A percentile compares a stretch with the other conserved stretches of the same genome.
These are phyloP conservation scores for Heterohyrax brucei DNA, from an alignment of 2,797 vertebrate genomes.

Conservation along the genomic window DNA sequence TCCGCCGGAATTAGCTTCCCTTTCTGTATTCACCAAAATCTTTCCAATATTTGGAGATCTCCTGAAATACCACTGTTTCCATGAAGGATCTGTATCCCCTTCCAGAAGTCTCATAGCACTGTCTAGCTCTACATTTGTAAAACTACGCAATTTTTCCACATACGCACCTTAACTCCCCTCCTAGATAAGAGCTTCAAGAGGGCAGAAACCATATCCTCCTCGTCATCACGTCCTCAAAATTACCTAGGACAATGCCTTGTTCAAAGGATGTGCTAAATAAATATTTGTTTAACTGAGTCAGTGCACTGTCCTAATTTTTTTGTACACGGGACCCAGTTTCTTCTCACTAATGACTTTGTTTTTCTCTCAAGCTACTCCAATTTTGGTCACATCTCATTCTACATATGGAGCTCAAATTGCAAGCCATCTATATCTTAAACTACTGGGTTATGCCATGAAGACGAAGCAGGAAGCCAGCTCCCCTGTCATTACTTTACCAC, in stretches of 20 bases:
- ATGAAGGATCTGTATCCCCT: not conserved
- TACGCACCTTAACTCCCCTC: not conserved
- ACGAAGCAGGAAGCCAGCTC: constrained; percentile 61
- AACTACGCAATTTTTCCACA: not conserved
- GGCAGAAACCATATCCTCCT: not conserved
- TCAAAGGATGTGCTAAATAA: not conserved
- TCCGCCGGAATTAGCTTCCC: not conserved
- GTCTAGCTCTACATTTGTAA: not conserved
- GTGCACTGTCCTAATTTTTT: constrained; percentile 15
- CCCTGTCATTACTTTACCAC: constrained; percentile 81
- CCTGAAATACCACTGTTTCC: constrained; percentile 15
- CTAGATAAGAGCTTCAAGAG: not conserved
- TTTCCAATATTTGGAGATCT: not conserved
- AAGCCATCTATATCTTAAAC: constrained; percentile 70
- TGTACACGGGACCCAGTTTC: constrained; percentile 49
- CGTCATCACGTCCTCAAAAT: not conserved
- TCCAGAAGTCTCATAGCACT: constrained; percentile 39
- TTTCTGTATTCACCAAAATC: constrained; percentile 16
- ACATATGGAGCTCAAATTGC: constrained; percentile 75
- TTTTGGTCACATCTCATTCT: constrained; percentile 66
- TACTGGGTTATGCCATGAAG: constrained; percentile 70
- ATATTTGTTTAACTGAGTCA: not conserved
- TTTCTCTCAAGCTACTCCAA: constrained; percentile 61
- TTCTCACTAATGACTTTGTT: constrained; percentile 64
- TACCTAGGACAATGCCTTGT: not conserved